Base-by-base conservation (phyloP, 1,140 invertebrate species). In the Diorhabda elongata region DNA sequence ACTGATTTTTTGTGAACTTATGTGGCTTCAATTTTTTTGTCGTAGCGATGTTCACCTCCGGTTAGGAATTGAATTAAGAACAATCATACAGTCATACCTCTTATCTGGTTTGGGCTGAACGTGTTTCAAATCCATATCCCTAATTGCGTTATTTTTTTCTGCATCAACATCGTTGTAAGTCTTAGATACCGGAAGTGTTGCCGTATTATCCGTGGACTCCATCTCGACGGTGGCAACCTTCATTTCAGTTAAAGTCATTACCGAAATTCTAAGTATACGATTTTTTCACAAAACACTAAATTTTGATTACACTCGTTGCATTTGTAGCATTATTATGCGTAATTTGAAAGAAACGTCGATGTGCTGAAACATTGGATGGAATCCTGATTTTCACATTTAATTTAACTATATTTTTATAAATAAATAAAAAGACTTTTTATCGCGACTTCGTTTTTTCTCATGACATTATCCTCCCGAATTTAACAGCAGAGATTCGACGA, bases 41-140 rank as follows among this genome's bases (percentile, higher is more conserved):
- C 26, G 26, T 26, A 26, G 26, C 26, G 26, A 26, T 26, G 26
- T 26, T 26, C 26, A 26, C 26, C 1, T 26, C 26, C 26, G 26
- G 26, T 26, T 26, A 26, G 26, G 26, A 26, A 26, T 26, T 26
- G 26, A 26, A 26, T 26, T 26, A 26, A 26, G 26, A 26, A 26
- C 1, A 26, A 26, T 26, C 26, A 56, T 56, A 7, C 52, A 82
- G 80, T 78, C 57, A 61, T 87, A 92, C 91, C 90, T 92, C 86
- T 92, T 91, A 71, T 89, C 87, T 56, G 90, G 90, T 74, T 90
- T 91, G 68, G 91, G 90, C 80, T 91, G 89, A 57, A 92, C 91
- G 78, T 90, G 91, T 84, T 92, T 92, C 56, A 92, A 84, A 80
- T 92, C 91, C 90, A 92, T 91, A 81, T 93, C 91, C 86, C 93